phyloP scores from a whole-genome alignment of 1,140 invertebrate species.

The Brachionus calyciflorus region DNA sequence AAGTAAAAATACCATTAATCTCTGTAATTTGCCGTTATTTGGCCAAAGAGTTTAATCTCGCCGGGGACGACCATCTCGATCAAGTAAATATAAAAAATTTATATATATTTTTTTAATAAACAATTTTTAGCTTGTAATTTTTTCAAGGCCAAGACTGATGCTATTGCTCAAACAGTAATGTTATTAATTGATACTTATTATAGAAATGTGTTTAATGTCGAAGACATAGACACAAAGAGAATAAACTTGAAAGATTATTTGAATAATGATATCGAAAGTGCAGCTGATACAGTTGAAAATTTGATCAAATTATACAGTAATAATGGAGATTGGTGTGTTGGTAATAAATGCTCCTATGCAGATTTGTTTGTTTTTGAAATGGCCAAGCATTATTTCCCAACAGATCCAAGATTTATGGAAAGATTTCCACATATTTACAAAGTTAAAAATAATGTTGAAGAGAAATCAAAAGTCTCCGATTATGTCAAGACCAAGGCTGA shows the following conservation, averaged over 20 bases:
- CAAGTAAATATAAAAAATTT: too few relatives aligned
- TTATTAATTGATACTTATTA: slow-evolving; percentile 30
- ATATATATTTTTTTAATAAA: neutral
- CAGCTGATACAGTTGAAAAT: slow-evolving; percentile 36
- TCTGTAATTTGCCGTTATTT: slow-evolving; percentile 39
- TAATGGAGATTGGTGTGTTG: slow-evolving; percentile 31
- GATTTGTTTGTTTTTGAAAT: slow-evolving; percentile 46
- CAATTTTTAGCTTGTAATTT: neutral
- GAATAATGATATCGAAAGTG: slow-evolving; percentile 31
- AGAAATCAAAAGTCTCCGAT: slow-evolving; percentile 7
- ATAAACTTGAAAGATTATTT: slow-evolving; percentile 34
- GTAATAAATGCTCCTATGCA: slow-evolving; percentile 5
- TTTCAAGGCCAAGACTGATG: slow-evolving; percentile 37
- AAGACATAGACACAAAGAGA: slow-evolving; percentile 29
- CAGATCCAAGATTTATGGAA: slow-evolving; percentile 18
- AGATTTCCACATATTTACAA: slow-evolving; percentile 42
- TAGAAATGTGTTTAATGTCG: slow-evolving; percentile 31
- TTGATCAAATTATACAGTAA: slow-evolving; percentile 34
- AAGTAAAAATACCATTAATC: slow-evolving; percentile 33
- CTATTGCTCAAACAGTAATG: slow-evolving; percentile 39
- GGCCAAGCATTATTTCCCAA: slow-evolving; percentile 37
- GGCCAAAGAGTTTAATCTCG: slow-evolving; percentile 43
- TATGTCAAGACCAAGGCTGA: slow-evolving; percentile 26
- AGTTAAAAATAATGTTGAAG: neutral
- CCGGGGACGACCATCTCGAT: slow-evolving; percentile 14